Evolutionary conservation across 2,888 invertebrate species (phyloP).

Genomic region (Tetramorium bicarinatum): DNA sequence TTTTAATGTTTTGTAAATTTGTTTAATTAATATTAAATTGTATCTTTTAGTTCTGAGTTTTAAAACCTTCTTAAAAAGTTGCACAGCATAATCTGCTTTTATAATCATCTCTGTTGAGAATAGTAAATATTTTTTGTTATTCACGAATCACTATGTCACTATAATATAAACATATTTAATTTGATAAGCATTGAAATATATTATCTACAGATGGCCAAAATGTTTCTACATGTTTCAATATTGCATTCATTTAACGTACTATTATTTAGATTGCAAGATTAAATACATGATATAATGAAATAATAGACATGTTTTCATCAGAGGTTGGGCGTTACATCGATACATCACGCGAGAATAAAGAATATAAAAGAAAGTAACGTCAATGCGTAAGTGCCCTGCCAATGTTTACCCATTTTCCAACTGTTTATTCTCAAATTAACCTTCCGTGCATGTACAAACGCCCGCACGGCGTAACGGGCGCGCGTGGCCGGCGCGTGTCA

Average conservation of each 20-base stretch:
- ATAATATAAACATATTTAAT: not conserved
- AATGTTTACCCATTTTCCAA: constrained; percentile 77
- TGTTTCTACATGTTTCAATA: not conserved
- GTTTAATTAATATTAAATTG: not conserved
- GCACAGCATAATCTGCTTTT: not conserved
- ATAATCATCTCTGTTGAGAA: not conserved
- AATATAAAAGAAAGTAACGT: constrained; percentile 39
- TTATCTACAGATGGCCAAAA: not conserved
- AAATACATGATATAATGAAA: not conserved
- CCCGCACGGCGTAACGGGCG: constrained; percentile 62
- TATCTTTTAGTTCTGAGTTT: not conserved
- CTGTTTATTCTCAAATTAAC: constrained; percentile 77
- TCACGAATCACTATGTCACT: too few species aligned
- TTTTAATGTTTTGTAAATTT: not conserved
- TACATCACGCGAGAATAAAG: constrained; percentile 8
- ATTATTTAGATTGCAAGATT: not conserved
- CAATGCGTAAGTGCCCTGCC: constrained; percentile 69
- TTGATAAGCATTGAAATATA: not conserved
- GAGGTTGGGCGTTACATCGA: not conserved
- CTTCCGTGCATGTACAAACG: constrained; percentile 44
- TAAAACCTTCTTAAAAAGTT: not conserved
- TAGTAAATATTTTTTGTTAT: not conserved
- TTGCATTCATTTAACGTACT: not conserved
- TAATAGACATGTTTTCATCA: constrained; percentile 1
- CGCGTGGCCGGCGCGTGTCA: constrained; percentile 85